Evolutionary conservation across 2,113 vertebrate species (phyloP).

Genomic region (Chloroceryle aenea): DNA sequence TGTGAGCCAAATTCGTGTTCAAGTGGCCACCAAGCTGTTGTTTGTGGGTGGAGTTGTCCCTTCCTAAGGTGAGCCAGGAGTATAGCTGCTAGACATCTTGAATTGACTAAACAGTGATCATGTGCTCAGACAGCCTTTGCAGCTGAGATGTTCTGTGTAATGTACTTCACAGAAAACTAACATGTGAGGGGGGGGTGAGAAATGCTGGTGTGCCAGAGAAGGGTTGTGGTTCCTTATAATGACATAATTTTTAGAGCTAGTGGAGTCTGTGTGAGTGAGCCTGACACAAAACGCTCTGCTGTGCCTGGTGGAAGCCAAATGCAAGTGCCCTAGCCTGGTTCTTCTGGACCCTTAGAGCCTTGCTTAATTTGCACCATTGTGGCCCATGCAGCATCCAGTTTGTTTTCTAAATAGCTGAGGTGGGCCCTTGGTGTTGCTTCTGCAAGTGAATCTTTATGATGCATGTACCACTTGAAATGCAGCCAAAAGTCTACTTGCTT

Average conservation of each 20-base stretch:
- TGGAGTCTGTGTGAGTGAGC: background rate
- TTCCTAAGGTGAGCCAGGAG: background rate
- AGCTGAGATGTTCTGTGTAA: background rate
- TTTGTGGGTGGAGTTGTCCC: background rate
- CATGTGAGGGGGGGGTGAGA: fast-evolving
- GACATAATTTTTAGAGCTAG: background rate
- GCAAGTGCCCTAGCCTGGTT: background rate
- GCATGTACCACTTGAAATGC: background rate
- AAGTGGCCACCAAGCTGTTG: background rate
- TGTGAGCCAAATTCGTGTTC: background rate
- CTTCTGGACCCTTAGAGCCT: background rate
- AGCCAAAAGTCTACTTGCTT: background rate
- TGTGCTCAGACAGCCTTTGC: background rate
- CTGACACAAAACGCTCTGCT: background rate
- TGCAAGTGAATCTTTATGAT: background rate
- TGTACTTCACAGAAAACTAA: background rate
- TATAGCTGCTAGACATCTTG: background rate
- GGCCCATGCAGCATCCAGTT: fast-evolving
- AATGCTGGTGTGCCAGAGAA: fast-evolving
- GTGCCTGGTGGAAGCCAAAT: background rate
- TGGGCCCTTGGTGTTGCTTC: background rate
- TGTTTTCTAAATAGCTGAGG: background rate
- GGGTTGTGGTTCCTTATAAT: background rate
- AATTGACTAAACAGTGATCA: background rate
- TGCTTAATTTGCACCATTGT: background rate